These are phyloP conservation scores for Phlogophora meticulosa DNA, from an alignment of 2,888 invertebrate species.

Conservation along the genomic window DNA sequence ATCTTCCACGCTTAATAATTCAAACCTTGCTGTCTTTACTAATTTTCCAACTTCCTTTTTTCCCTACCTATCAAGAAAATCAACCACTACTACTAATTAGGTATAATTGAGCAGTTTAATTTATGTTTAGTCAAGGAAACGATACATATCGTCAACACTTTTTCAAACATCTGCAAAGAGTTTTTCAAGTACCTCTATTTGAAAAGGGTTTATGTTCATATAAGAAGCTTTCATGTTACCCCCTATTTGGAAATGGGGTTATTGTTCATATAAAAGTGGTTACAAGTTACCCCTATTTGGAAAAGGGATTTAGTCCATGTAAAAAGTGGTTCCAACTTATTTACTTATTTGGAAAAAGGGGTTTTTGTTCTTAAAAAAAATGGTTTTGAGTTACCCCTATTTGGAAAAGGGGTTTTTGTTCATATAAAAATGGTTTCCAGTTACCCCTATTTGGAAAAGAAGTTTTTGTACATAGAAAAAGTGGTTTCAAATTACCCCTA, in stretches of 20 bases:
- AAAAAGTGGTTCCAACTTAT: background rate
- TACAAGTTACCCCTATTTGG: background rate
- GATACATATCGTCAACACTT: background rate
- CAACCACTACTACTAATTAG: conserved; percentile 9
- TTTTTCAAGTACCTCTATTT: background rate
- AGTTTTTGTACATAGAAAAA: too few species aligned
- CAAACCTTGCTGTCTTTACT: conserved; percentile 29
- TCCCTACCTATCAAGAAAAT: conserved; percentile 14
- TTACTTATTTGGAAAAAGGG: background rate
- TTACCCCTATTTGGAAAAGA: too few species aligned
- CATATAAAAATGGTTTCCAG: too few species aligned
- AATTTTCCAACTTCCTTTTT: conserved; percentile 26
- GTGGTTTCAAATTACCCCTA: too few species aligned
- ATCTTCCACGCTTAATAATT: conserved; percentile 21
- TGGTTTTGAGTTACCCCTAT: conserved; percentile 8
- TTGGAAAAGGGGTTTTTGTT: too few species aligned
- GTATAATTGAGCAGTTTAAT: conserved; percentile 1
- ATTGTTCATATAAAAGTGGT: background rate
- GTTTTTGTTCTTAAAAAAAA: background rate
- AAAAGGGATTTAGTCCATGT: too few species aligned
- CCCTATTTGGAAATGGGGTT: background rate
- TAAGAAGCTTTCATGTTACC: background rate
- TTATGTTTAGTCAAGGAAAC: background rate
- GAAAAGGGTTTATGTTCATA: too few species aligned
- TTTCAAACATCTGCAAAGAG: background rate